A percentile compares a stretch with the other conserved stretches of the same genome.
phyloP scores from a whole-genome alignment of 2,888 invertebrate species.

The Leptopilina drosophilae region DNA sequence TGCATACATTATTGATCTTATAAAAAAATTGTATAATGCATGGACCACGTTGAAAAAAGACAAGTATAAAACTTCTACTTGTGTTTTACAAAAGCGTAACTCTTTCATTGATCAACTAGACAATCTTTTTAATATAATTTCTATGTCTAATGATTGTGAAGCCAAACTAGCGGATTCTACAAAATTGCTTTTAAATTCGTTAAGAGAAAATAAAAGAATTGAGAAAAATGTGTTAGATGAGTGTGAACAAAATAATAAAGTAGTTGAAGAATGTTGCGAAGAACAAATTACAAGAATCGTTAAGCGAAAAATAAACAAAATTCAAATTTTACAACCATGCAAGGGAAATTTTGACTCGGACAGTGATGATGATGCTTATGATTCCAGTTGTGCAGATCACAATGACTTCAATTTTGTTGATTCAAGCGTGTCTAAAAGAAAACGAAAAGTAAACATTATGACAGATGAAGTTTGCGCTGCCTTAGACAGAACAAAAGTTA shows the following conservation, averaged over 20 bases:
- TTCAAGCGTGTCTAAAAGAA: not conserved
- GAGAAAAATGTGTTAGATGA: not conserved
- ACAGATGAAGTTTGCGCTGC: slow-evolving; percentile 25
- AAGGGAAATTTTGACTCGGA: not conserved
- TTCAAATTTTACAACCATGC: not conserved
- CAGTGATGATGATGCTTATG: not conserved
- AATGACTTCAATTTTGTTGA: not conserved
- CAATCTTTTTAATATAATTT: slow-evolving; percentile 23
- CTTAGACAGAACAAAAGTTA: slow-evolving; percentile 35
- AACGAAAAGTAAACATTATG: slow-evolving; percentile 25
- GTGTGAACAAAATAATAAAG: not conserved
- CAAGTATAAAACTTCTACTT: not conserved
- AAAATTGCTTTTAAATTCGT: not conserved
- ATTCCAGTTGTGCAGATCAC: not conserved
- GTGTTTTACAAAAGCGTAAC: slow-evolving; percentile 16
- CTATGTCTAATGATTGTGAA: slow-evolving; percentile 16
- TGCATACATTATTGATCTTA: not conserved
- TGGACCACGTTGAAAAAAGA: slow-evolving; percentile 12
- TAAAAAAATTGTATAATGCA: slow-evolving; percentile 5
- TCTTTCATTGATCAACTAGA: not conserved
- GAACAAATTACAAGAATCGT: not conserved
- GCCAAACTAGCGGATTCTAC: not conserved
- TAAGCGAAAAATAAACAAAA: not conserved
- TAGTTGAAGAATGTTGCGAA: not conserved
- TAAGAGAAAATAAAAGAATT: not conserved